Conservation (phyloP, 2,888 invertebrate species). For the Opisthograptis luteolata region DNA sequence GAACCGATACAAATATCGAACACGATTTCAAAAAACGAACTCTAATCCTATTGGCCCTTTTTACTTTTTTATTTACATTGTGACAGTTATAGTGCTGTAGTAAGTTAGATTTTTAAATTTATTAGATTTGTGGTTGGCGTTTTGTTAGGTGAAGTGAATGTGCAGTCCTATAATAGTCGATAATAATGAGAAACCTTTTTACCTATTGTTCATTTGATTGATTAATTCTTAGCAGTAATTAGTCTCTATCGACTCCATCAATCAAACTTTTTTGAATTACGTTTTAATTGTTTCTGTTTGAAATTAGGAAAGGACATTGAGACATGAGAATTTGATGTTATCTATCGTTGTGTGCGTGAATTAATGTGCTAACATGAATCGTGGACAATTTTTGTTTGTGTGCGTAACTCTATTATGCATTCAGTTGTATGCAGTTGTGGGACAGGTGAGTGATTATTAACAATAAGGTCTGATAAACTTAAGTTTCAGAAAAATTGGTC, state of each 20-base stretch:
- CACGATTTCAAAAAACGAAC: constrained; percentile 37
- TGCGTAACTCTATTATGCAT: constrained; percentile 52
- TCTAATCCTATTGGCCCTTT: constrained; percentile 8
- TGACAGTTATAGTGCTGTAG: constrained; percentile 25
- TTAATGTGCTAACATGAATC: constrained; percentile 53
- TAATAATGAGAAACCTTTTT: constrained; percentile 31
- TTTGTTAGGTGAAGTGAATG: constrained; percentile 35
- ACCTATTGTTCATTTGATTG: constrained; percentile 26
- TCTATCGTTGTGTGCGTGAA: constrained; percentile 36
- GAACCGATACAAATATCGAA: constrained; percentile 43
- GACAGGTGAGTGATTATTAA: constrained; percentile 52
- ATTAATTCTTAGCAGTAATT: constrained; percentile 32
- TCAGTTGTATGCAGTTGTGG: constrained; percentile 45
- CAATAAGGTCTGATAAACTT: constrained; percentile 19
- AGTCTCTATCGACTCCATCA: constrained; percentile 28
- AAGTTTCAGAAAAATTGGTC: constrained; percentile 13
- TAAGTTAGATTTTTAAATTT: not conserved
- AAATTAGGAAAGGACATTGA: constrained; percentile 37
- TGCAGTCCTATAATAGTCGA: constrained; percentile 13
- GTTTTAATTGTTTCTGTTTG: constrained; percentile 28
- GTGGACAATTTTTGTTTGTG: constrained; percentile 52
- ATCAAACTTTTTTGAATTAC: constrained; percentile 24
- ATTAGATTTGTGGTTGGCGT: constrained; percentile 21
- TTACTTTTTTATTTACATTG: constrained; percentile 4
- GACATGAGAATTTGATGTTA: constrained; percentile 44